Percentiles rank a stretch among this genome's conserved stretches.
phyloP scores from a whole-genome alignment of 2,888 invertebrate genomes.

The Thymelicus lineola region DNA sequence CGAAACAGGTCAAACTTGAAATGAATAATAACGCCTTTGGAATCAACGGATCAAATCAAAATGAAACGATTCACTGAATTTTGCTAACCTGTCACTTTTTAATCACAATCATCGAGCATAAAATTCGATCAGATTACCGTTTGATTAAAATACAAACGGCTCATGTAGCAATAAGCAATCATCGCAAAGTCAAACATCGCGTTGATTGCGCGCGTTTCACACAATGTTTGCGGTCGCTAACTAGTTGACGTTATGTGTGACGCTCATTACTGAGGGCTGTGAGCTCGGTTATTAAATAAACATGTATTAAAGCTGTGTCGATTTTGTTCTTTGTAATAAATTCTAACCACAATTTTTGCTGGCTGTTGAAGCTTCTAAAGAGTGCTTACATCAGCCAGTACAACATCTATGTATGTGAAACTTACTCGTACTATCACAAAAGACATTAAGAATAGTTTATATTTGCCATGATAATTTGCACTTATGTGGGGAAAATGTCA shows the following conservation, averaged over 20 bases:
- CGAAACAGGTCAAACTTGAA: too few species aligned
- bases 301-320: neutral
- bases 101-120: neutral
- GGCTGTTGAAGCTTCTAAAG: too few species aligned
- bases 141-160: constrained; percentile 23
- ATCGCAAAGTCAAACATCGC: constrained; percentile 14
- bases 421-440: too few species aligned
- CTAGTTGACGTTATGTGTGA: constrained; percentile 52
- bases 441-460: too few species aligned
- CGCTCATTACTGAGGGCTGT: constrained; percentile 12
- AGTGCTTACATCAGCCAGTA: too few species aligned
- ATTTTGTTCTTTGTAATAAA: too few species aligned
- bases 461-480: too few species aligned
- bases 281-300: neutral
- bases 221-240: constrained; percentile 67
- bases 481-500: too few species aligned
- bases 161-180: constrained; percentile 3
- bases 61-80: neutral
- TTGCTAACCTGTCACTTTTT: neutral
- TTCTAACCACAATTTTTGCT: neutral
- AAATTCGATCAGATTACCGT: constrained; percentile 21
- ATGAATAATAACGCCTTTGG: too few species aligned
- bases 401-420: too few species aligned
- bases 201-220: constrained; percentile 32
- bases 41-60: neutral